These are phyloP conservation scores for Rhopalosiphum nymphaeae DNA, from an alignment of 2,888 invertebrate species.

Conservation along the genomic window DNA sequence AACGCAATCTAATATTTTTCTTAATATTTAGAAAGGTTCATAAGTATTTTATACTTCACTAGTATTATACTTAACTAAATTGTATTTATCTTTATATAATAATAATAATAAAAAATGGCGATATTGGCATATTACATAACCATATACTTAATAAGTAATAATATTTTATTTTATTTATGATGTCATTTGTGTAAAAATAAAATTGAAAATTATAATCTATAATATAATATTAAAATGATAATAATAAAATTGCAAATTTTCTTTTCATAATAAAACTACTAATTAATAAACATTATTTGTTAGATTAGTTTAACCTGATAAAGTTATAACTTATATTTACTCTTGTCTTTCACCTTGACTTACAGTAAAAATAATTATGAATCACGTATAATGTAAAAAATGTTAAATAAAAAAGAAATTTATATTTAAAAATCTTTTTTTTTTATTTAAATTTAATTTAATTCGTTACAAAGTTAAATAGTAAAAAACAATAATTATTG, in stretches of 20 bases:
- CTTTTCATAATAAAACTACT: background rate
- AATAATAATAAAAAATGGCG: background rate
- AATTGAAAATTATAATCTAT: background rate
- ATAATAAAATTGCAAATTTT: background rate
- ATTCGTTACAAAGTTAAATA: background rate
- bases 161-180: background rate
- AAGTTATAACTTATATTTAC: background rate
- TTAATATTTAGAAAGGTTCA: background rate
- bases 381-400: background rate
- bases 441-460: background rate
- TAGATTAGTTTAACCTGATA: background rate
- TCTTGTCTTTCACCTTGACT: background rate
- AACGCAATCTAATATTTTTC: conserved; percentile 17
- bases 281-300: background rate
- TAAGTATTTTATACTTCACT: background rate
- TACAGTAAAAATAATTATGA: background rate
- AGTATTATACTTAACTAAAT: background rate
- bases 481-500: background rate
- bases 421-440: background rate
- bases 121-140: background rate
- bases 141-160: background rate
- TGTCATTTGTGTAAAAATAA: background rate
- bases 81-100: background rate
- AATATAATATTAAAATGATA: background rate
- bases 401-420: background rate